Conservation (phyloP, 2,888 invertebrate species). For the Euclidia mi region DNA sequence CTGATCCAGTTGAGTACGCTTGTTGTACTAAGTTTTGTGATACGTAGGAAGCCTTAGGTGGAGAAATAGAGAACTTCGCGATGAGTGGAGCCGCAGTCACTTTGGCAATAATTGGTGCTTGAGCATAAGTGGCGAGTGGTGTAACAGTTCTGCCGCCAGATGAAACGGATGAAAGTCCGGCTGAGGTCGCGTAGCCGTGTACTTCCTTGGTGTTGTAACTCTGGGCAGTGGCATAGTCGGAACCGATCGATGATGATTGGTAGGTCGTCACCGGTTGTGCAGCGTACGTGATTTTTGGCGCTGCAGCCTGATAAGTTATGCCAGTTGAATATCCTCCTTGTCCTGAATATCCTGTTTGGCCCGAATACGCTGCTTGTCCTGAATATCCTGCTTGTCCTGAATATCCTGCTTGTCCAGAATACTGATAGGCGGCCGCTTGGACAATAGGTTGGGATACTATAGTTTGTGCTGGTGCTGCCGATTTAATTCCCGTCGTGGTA, state of each 20-base stretch:
- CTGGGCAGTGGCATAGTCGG: constrained; percentile 66
- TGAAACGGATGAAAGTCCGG: constrained; percentile 82
- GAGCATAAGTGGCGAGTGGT: constrained; percentile 83
- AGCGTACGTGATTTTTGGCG: constrained; percentile 74
- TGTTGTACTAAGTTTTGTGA: constrained; percentile 77
- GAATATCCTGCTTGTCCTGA: constrained; percentile 43
- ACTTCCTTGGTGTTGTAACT: constrained; percentile 73
- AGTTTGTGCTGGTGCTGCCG: constrained; percentile 55
- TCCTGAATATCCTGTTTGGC: constrained; percentile 45
- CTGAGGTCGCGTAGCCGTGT: constrained; percentile 89
- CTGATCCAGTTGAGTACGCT: constrained; percentile 69
- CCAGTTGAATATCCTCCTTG: constrained; percentile 51
- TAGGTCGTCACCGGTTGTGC: constrained; percentile 67
- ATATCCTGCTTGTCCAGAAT: no score
- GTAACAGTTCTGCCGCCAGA: constrained; percentile 74
- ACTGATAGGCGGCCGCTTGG: constrained; percentile 52
- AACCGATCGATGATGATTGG: constrained; percentile 57
- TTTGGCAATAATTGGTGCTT: constrained; percentile 88
- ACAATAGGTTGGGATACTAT: constrained; percentile 51
- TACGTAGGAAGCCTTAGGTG: constrained; percentile 73
- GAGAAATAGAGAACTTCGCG: constrained; percentile 74
- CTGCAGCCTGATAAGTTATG: constrained; percentile 67
- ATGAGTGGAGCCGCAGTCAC: constrained; percentile 85
- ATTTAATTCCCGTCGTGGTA: constrained; percentile 75
- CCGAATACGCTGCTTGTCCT: no score